Evolutionary conservation across 2,797 vertebrate genomes (phyloP), one percentile per base, ranked within the genome.

Genomic region (Paguma larvata): DNA sequence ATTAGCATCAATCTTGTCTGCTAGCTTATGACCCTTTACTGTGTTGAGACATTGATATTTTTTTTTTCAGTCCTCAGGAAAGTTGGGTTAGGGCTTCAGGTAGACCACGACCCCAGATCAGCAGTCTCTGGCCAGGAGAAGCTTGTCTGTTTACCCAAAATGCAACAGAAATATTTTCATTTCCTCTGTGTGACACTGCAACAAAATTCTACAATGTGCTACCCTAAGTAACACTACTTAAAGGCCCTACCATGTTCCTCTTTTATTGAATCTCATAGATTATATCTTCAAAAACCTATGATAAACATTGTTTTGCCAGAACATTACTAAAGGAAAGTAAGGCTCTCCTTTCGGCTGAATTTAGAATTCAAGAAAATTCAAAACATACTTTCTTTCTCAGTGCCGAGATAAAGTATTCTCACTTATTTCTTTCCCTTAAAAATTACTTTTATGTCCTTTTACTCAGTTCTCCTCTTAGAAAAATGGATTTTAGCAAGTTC

Each of bases 401-500:
- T 15, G 32, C 21, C 14, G 5, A 92, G 30, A 65, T 59, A 56
- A 91, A 46, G 68, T 32, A 11, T 56, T 80, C 88, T 34, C 46
- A 62, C 59, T 82, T 30, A 38, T 59, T 67, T 68, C 65, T 80
- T 46, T 87, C 41, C 78, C 78, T 89, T 63, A 67, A 94, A 87
- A 73, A 56, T 44, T 77, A n/a, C 62, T 75, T 63, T 27, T 88
- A 41, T 65, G 41, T 27, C 5, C 51, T 92, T 68, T 84, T 82
- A n/a, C 48, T 86, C 56, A 56, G 51, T 41, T 77, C 16, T 84
- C 51, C 63, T 62, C 15, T 23, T 65, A 65, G 75, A 27, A 91
- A 94, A 95, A 77, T 70, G 77, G 51, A 51, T 70, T 65, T 90
- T 67, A 68, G 70, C 32, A 51, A 73, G 62, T 92, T 65, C 62